Conservation (phyloP, 1,140 invertebrate genomes). For the Neelides sp. region DNA sequence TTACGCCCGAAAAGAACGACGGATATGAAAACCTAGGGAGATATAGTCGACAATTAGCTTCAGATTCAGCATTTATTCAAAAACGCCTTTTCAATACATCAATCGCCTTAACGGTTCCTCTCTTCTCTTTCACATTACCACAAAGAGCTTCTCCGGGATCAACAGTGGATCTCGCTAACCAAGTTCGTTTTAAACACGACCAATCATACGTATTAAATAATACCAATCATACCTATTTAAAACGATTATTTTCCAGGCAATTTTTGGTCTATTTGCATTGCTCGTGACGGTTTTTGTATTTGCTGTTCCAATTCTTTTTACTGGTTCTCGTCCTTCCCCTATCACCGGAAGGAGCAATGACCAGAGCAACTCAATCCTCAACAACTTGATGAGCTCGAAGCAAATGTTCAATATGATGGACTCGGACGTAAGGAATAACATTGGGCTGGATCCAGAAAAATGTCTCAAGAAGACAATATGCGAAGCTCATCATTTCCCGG, state of each 20-base stretch:
- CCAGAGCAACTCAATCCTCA: constrained; percentile 6
- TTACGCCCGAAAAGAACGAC: too few relatives aligned
- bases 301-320: constrained; percentile 24
- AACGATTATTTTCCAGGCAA: constrained; percentile 12
- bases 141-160: constrained; percentile 18
- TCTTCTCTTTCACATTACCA: constrained; percentile 23
- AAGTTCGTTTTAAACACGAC: constrained; percentile 18
- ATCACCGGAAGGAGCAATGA: constrained; percentile 15
- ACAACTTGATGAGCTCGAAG: constrained; percentile 15
- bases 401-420: constrained; percentile 26
- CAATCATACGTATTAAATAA: not conserved
- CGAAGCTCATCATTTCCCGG: constrained; percentile 20
- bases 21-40: too few relatives aligned
- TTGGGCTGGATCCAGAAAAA: constrained; percentile 20
- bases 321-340: constrained; percentile 2
- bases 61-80: too few relatives aligned
- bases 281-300: constrained; percentile 21
- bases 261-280: constrained; percentile 24
- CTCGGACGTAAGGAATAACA: constrained; percentile 23
- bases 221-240: not conserved
- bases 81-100: constrained; percentile 18
- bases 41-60: too few relatives aligned
- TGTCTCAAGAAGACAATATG: constrained; percentile 27
- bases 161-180: constrained; percentile 28
- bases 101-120: constrained; percentile 22